Base-by-base conservation (phyloP, 2,113 vertebrate genomes). In the Emydura subglobosa region DNA sequence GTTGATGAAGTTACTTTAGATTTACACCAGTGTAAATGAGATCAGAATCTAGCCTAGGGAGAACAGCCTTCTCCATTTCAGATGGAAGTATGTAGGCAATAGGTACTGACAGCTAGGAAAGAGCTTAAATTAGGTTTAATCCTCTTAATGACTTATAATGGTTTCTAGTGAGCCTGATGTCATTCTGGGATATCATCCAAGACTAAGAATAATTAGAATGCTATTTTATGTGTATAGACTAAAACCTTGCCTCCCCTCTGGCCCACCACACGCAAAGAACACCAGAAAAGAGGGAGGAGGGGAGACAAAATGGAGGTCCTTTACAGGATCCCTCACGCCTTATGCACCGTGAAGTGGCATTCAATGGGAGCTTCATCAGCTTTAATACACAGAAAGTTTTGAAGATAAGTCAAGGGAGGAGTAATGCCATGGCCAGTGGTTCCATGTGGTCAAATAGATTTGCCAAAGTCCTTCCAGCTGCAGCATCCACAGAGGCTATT, bases 391-490 rank as follows among this genome's bases (percentile, higher is more conserved):
- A 72, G 39, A 22, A 3, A 54, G n/a, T 54, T 82, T 94, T 94
- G 81, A 83, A 61, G 65, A 81, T 65, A 5, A 31, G 89, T 91
- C 88, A 94, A 86, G 87, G 82, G 34, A 89, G 83, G 89, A 89
- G 54, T 50, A 91, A 84, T 83, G 91, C 54, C 79, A 91, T 74
- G 0, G 9, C 39, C 83, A 88, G 79, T 11, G 22, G 34, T 61
- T 89, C 34, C 29, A 44, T 65, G 65, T 17, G 1, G 19, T 21
- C 19, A 72, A 39, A 24, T 86, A 83, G 68, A 78, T 94, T 93
- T 95, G 88, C 88, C 93, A 97, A 87, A 95, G 72, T 90, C 61
- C 61, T 76, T 95, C 93, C 93, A 95, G 87, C 92, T 95, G 81
- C 84, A 88, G 85, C 90, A 93, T 96, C 96, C 92, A 79, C 54